phyloP scores from a whole-genome alignment of 2,888 invertebrate species.

The Caenorhabditis drosophilae region DNA sequence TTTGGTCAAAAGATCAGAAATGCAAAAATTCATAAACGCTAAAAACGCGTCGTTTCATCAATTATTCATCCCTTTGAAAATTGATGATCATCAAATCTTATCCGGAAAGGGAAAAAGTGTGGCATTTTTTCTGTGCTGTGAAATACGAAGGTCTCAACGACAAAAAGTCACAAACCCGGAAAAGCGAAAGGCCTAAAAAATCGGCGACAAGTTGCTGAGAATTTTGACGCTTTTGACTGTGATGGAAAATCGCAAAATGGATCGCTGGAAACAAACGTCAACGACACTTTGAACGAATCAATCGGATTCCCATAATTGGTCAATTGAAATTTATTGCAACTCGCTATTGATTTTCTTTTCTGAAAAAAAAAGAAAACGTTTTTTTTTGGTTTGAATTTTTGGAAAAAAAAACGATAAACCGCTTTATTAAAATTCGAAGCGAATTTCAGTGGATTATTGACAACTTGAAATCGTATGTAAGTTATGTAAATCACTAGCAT shows the following conservation, averaged over 20 bases:
- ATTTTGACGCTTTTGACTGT: constrained; percentile 13
- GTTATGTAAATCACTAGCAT: constrained; percentile 37
- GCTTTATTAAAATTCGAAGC: constrained; percentile 26
- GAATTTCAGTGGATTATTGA: constrained; percentile 32
- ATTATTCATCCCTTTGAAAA: no score
- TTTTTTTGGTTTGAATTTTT: neutral
- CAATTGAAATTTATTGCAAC: neutral
- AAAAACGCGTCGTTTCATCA: no score
- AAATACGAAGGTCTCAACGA: neutral
- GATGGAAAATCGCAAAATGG: constrained; percentile 23
- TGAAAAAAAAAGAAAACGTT: neutral
- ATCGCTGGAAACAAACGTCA: no score
- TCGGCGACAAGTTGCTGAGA: constrained; percentile 11
- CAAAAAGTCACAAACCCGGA: constrained; percentile 10
- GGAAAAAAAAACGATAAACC: constrained; percentile 4
- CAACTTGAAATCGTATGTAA: constrained; percentile 29
- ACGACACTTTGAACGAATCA: constrained; percentile 3
- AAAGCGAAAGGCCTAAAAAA: constrained; percentile 21
- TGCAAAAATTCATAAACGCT: no score
- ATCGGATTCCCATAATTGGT: neutral
- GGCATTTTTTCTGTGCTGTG: neutral
- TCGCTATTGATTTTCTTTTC: constrained; percentile 15
- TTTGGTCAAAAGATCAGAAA: no score
- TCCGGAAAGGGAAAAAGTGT: no score
- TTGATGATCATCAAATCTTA: no score